Conservation (phyloP, 2,888 invertebrate species). For the Apantesis nais region DNA sequence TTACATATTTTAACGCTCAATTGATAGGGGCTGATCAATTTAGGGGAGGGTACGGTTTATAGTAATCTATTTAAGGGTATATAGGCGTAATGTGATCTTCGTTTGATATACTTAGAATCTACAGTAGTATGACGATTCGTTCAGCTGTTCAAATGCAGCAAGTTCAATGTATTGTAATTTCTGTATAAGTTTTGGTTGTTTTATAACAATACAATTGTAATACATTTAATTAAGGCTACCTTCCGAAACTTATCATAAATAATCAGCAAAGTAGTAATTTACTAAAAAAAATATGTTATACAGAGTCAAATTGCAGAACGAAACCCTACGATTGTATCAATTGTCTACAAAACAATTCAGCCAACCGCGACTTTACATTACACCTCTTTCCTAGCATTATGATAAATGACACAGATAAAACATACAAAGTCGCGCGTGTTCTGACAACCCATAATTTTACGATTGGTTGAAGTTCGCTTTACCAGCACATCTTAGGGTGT, state of each 20-base stretch:
- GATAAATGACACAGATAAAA: conserved; percentile 32
- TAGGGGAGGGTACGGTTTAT: conserved; percentile 55
- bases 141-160: background rate
- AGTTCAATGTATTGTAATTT: background rate
- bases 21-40: conserved; percentile 82
- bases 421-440: conserved; percentile 14
- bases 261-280: background rate
- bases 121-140: background rate
- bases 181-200: background rate
- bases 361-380: conserved; percentile 8
- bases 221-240: background rate
- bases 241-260: background rate
- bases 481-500: conserved; percentile 16
- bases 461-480: conserved; percentile 45
- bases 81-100: conserved; percentile 24
- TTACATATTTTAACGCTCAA: conserved; percentile 83
- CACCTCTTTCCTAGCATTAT: conserved; percentile 27
- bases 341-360: conserved; percentile 14
- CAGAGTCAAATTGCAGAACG: background rate
- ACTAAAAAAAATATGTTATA: background rate
- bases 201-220: background rate
- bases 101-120: conserved; percentile 19
- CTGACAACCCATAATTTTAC: conserved; percentile 48
- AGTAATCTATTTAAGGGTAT: conserved; percentile 44
- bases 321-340: conserved; percentile 9